Base-by-base conservation (phyloP, 1,140 invertebrate genomes). In the Reticulitermes speratus region DNA sequence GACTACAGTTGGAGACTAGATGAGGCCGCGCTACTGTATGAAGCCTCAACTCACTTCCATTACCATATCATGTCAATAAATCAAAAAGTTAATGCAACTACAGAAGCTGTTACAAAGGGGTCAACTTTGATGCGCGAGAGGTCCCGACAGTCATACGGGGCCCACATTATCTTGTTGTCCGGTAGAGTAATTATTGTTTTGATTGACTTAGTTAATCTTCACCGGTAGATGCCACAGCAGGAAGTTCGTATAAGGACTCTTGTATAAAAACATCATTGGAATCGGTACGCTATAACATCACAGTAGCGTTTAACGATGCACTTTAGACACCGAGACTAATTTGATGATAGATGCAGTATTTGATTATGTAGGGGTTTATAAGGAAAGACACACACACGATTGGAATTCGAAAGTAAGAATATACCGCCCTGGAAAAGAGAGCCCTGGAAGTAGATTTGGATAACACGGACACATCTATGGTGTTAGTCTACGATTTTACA, bases 41-140 rank as follows among this genome's bases (percentile, higher is more conserved):
- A 75, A 75, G 65, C 65, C 65, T 75, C 25, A 75, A 75, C 25
- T 75, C 65, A 25, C 65, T 75, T 30, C 65, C 65, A 75, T 75
- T 75, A 75, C 65, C 65, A 75, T 75, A 75, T 65, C 65, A 75
- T 75, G 65, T 75, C 65, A 75, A 75, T 75, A 75, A 75, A 75
- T 75, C 65, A 75, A 75, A 75, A 75, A 75, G 65, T 75, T 75
- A 75, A 75, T 75, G 65, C 65, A 75, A 75, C 65, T 75, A 75
- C 65, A 75, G 65, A 75, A 75, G 65, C 65, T 75, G 65, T 75
- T 25, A 75, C 65, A 75, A 75, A 75, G 65, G 65, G 65, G 65
- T 75, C 65, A 75, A 75, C 25, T 75, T n/a, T 75, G 65, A 75
- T 75, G 65, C n/a, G 65, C n/a, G 65, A 75, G 65, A 65, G 65